Percentiles rank a stretch among this genome's conserved stretches.
Evolutionary conservation across 2,797 vertebrate species (phyloP).

Genomic region (Mastacembelus armatus): DNA sequence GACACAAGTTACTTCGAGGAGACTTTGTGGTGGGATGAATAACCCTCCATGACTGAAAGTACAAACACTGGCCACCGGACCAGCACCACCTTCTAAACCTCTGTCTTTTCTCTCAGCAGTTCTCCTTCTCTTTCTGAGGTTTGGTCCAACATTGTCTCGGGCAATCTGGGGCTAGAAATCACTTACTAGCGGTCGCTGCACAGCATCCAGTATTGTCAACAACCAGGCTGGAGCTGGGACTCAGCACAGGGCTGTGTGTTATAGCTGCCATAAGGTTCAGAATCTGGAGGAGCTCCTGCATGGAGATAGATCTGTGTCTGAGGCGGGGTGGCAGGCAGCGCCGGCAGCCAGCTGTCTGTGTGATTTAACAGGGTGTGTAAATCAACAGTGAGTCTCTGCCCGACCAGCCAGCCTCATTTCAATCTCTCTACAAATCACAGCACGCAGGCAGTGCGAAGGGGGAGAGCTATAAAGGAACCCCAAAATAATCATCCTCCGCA

Average conservation of each 20-base stretch:
- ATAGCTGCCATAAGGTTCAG: constrained; percentile 61
- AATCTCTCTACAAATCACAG: constrained; percentile 83
- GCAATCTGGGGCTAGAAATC: constrained; percentile 47
- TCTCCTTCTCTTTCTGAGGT: constrained; percentile 27
- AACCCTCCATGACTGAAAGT: no score
- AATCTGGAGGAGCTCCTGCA: constrained; percentile 59
- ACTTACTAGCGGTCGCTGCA: constrained; percentile 55
- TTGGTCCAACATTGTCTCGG: constrained; percentile 37
- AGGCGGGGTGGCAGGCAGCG: constrained; percentile 60
- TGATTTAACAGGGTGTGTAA: constrained; percentile 82
- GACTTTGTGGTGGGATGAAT: no score
- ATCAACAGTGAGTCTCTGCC: constrained; percentile 74
- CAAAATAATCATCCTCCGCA: constrained; percentile 80
- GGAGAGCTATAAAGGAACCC: constrained; percentile 70
- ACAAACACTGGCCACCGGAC: constrained; percentile 62
- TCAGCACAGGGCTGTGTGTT: constrained; percentile 38
- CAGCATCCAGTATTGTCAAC: constrained; percentile 51
- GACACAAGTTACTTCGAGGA: constrained; percentile 35
- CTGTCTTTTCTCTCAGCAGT: constrained; percentile 36
- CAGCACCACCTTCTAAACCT: constrained; percentile 42
- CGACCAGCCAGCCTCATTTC: constrained; percentile 80
- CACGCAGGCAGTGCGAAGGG: constrained; percentile 57
- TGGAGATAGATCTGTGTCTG: constrained; percentile 71
- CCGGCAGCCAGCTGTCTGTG: constrained; percentile 76
- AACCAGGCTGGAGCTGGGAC: constrained; percentile 41